Evolutionary conservation across 2,113 vertebrate species (phyloP).

Genomic region (Hassar affinis): DNA sequence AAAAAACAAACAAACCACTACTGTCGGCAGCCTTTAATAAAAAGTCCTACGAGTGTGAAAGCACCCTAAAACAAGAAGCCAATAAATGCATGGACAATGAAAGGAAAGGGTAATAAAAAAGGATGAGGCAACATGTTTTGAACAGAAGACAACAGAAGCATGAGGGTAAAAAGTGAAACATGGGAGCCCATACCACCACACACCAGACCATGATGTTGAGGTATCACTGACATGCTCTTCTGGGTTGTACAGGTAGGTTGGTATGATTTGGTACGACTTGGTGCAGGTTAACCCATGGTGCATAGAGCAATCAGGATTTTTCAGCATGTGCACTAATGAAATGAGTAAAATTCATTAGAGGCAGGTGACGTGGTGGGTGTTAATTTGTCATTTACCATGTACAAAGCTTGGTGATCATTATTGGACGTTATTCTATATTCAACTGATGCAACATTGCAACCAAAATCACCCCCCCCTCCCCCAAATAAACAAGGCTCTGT

Average conservation of each 20-base stretch:
- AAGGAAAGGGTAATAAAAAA: background rate
- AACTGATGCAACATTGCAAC: background rate
- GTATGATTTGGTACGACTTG: background rate
- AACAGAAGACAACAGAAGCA: background rate
- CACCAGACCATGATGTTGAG: slow-evolving; percentile 6
- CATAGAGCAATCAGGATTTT: background rate
- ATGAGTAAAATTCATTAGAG: slow-evolving; percentile 16
- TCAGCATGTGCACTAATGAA: background rate
- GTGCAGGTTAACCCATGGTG: background rate
- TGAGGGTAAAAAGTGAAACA: background rate
- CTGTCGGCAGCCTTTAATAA: too few species aligned
- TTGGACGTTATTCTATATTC: background rate
- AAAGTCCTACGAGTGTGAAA: background rate
- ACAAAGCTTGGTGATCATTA: background rate
- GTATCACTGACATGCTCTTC: slow-evolving; percentile 7
- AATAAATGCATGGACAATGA: background rate
- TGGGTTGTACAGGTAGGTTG: background rate
- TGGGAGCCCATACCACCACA: slow-evolving; percentile 11
- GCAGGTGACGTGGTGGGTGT: background rate
- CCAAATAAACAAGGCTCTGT: background rate
- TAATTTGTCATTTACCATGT: slow-evolving; percentile 6
- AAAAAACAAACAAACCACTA: background rate
- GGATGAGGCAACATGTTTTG: background rate
- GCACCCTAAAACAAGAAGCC: background rate
- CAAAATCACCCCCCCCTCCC: too few species aligned